Evolutionary conservation across 1,140 invertebrate genomes (phyloP), one percentile per base, ranked within the genome.

Genomic region (Magallana ariakensis): DNA sequence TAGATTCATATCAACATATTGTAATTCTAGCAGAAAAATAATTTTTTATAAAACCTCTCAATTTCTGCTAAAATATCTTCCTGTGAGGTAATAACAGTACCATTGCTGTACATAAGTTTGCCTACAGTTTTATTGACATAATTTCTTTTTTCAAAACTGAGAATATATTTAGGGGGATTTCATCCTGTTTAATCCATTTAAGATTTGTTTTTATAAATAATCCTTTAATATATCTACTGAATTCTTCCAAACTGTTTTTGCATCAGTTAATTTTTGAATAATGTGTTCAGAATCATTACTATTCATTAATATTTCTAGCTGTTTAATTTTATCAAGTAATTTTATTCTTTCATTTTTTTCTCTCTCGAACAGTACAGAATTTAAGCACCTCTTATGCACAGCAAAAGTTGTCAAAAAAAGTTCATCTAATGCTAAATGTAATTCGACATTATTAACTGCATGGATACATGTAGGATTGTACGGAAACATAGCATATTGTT

Each of bases 131-230:
- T 60, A n/a, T 60, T 60, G 15, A 60, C n/a, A 60, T 16, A 60
- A 60, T 60, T 60, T 60, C n/a, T 60, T 60, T 60, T 60, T 60
- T n/a, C 58, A 60, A 60, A 16, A 13, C n/a, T 60, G n/a, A 60
- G n/a, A 60, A 60, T 16, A n/a, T 13, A 13, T 60, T 60, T n/a
- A n/a, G n/a, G n/a, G n/a, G n/a, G n/a, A n/a, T n/a, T 60, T 60
- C 58, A 13, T 11, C 13, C n/a, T 60, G 15, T 60, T 60, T 13
- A 16, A 60, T 60, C 58, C 58, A 60, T n/a, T 15, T 9, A 15
- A 60, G 4, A 16, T 60, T 60, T 60, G 58, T 60, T 60, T 11
- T 60, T 5, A 60, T 5, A 16, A 60, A 60, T 60, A 60, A 16
- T 60, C 58, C n/a, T 60, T 60, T 60, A 4, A n/a, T 60, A 60